phyloP scores from a whole-genome alignment of 2,888 invertebrate species.

The Sesamia inferens region DNA sequence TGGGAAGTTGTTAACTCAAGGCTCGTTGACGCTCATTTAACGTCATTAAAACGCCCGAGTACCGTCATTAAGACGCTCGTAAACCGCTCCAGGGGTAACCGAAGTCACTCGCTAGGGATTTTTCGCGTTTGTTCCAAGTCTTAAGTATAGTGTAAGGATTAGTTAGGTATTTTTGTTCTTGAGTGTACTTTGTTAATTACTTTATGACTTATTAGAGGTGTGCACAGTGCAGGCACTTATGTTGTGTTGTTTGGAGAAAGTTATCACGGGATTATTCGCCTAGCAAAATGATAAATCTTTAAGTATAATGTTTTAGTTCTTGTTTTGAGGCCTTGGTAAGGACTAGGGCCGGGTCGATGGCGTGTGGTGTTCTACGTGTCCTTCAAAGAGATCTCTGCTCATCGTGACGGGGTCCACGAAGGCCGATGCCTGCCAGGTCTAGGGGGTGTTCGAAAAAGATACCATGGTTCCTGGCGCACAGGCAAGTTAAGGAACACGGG shows the following conservation, averaged over 20 bases:
- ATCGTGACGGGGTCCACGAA: too few relatives aligned
- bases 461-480: too few relatives aligned
- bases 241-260: constrained; percentile 8
- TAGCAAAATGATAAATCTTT: too few relatives aligned
- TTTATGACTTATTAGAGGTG: constrained; percentile 47
- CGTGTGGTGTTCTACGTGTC: too few relatives aligned
- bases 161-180: constrained; percentile 50
- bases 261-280: constrained; percentile 2
- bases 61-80: constrained; percentile 73
- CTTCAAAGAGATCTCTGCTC: too few relatives aligned
- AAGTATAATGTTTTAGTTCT: too few relatives aligned
- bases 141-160: constrained; percentile 50
- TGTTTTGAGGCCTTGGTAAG: too few relatives aligned
- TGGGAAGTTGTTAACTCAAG: constrained; percentile 76
- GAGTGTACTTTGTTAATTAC: constrained; percentile 56
- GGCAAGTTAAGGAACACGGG: too few relatives aligned
- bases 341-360: too few relatives aligned
- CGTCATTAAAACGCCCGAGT: constrained; percentile 78
- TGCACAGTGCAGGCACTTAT: neutral
- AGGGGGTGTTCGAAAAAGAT: too few relatives aligned
- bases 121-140: constrained; percentile 53
- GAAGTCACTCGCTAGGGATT: constrained; percentile 70
- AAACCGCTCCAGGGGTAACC: constrained; percentile 69
- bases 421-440: too few relatives aligned
- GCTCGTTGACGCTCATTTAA: constrained; percentile 80